A percentile compares a stretch with the other conserved stretches of the same genome.
Conservation (phyloP, 2,113 vertebrate species). For the Lathamus discolor region DNA sequence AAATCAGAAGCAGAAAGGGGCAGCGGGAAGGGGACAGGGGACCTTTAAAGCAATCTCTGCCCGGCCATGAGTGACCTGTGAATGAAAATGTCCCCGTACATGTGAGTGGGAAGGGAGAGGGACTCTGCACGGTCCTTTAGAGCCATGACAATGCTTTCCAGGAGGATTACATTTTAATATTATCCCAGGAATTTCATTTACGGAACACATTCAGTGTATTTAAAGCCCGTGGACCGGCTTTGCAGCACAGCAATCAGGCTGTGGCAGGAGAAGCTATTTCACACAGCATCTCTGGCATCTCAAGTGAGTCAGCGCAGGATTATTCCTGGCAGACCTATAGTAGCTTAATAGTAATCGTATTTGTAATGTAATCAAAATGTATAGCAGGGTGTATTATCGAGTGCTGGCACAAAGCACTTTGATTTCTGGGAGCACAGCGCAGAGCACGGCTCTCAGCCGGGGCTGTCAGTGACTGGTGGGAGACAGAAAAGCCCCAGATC, state of each 20-base stretch:
- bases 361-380: slow-evolving; percentile 60
- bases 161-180: slow-evolving; percentile 50
- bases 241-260: slow-evolving; percentile 8
- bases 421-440: slow-evolving; percentile 8
- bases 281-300: slow-evolving; percentile 42
- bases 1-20: not conserved
- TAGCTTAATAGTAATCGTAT: slow-evolving; percentile 59
- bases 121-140: not conserved
- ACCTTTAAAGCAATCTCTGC: not conserved
- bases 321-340: slow-evolving; percentile 51
- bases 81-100: not conserved
- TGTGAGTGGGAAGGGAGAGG: not conserved
- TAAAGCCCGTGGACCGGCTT: not conserved
- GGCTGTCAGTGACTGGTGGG: not conserved
- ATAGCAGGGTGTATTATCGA: slow-evolving; percentile 42
- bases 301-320: slow-evolving; percentile 57
- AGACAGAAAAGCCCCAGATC: not conserved
- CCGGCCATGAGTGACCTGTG: not conserved
- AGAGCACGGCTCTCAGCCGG: not conserved
- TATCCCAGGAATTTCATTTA: slow-evolving; percentile 51
- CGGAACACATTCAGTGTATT: not conserved
- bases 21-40: not conserved
- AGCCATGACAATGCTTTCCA: not conserved
- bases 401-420: slow-evolving; percentile 6
- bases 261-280: slow-evolving; percentile 40